A percentile compares a stretch with the other conserved stretches of the same genome.
phyloP scores from a whole-genome alignment of 2,113 vertebrate species.

The Malurus melanocephalus region DNA sequence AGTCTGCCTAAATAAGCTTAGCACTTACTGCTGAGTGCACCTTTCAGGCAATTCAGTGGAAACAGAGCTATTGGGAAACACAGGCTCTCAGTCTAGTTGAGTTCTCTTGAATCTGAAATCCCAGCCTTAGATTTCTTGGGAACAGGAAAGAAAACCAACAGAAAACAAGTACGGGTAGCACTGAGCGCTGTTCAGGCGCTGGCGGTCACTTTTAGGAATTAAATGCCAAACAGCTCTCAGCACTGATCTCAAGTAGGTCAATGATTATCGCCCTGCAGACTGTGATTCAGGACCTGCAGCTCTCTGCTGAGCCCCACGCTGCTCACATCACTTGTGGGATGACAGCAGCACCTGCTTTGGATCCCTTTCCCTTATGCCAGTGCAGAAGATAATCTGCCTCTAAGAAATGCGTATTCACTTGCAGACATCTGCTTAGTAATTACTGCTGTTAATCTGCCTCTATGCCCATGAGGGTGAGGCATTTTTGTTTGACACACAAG shows the following conservation, averaged over 20 bases:
- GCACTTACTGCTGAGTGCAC: not conserved
- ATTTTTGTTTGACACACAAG: not conserved
- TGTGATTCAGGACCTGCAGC: rapidly evolving
- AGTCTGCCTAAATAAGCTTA: not conserved
- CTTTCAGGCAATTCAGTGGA: not conserved
- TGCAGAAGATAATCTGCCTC: not conserved
- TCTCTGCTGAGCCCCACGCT: not conserved
- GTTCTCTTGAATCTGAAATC: not conserved
- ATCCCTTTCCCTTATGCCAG: not conserved
- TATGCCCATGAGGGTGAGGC: not conserved
- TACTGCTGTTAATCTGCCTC: conserved; percentile 13
- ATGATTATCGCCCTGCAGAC: not conserved
- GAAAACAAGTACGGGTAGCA: not conserved
- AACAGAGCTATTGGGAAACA: not conserved
- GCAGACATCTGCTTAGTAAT: conserved; percentile 18
- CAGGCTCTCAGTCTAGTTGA: not conserved
- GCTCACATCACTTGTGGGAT: not conserved
- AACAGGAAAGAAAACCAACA: not conserved
- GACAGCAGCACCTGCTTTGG: not conserved
- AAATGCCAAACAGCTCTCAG: not conserved
- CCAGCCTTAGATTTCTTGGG: not conserved
- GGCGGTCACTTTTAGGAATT: not conserved
- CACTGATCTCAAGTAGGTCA: not conserved
- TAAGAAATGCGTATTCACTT: not conserved
- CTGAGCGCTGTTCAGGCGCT: not conserved